These are phyloP conservation scores for Stenchaetothrips biformis DNA, from an alignment of 2,888 invertebrate genomes.

Conservation along the genomic window DNA sequence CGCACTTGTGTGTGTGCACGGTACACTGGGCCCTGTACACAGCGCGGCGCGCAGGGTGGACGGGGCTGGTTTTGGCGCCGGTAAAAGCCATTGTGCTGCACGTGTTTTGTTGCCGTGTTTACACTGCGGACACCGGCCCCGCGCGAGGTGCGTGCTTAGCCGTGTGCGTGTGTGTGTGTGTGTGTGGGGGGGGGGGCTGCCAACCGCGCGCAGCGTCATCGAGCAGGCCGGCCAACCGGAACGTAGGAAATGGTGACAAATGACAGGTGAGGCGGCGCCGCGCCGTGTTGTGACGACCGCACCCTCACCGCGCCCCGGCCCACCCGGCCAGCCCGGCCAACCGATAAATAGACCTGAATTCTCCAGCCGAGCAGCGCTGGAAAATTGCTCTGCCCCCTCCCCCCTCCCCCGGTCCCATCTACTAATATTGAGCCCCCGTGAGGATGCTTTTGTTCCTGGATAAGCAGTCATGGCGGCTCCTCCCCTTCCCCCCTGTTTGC, in stretches of 20 bases:
- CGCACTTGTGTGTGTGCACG: background rate
- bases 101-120: background rate
- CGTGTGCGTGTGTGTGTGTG: background rate
- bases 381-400: background rate
- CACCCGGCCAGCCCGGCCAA: background rate
- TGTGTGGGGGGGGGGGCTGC: background rate
- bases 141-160: background rate
- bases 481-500: too few relatives aligned
- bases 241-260: background rate
- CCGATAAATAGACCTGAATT: background rate
- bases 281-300: background rate
- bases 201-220: background rate
- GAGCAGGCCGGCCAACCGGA: slow-evolving; percentile 13
- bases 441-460: too few relatives aligned
- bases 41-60: background rate
- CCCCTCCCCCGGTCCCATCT: background rate
- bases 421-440: too few relatives aligned
- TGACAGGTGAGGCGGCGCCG: background rate
- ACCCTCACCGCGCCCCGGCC: background rate
- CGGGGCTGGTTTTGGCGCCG: background rate
- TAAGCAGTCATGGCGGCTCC: too few relatives aligned
- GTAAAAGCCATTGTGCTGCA: background rate
- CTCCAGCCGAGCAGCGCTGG: too few relatives aligned
- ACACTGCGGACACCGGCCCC: background rate
- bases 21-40: background rate